Percentiles rank a stretch among this genome's conserved stretches.
These are phyloP conservation scores for Cervus canadensis DNA, from an alignment of 2,113 vertebrate genomes.

Conservation along the genomic window DNA sequence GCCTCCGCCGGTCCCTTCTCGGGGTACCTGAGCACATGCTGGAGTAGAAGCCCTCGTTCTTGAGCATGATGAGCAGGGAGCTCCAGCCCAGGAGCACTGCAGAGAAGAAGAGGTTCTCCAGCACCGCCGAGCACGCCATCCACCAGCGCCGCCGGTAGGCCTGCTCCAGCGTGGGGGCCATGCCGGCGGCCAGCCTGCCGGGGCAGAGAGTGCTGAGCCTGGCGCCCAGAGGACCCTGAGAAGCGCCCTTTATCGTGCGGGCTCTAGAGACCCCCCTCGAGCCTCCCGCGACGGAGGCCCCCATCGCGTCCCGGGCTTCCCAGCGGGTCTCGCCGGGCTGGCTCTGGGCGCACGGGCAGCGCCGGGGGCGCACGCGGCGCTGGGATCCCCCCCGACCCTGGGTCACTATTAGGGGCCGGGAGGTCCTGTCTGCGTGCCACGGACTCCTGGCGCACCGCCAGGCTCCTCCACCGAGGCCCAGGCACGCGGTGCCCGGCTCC, in stretches of 20 bases:
- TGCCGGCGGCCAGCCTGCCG: conserved; percentile 64
- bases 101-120: conserved; percentile 92
- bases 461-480: background rate
- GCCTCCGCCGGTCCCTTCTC: background rate
- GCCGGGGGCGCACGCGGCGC: conserved; percentile 23
- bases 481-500: background rate
- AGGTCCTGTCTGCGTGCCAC: background rate
- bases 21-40: conserved; percentile 82
- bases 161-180: conserved; percentile 85
- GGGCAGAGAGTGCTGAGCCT: conserved; percentile 22
- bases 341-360: background rate
- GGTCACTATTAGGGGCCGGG: conserved; percentile 24
- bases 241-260: background rate
- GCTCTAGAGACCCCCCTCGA: background rate
- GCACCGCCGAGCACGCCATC: conserved; percentile 88
- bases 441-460: conserved; percentile 49
- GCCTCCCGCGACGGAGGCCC: background rate
- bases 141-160: conserved; percentile 91
- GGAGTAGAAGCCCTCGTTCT: conserved; percentile 91
- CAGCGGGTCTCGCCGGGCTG: background rate
- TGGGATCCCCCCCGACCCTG: background rate
- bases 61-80: conserved; percentile 93
- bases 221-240: background rate
- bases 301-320: background rate
- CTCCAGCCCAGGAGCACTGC: conserved; percentile 93